Percentiles rank a stretch among this genome's conserved stretches.
Conservation (phyloP, 2,113 vertebrate genomes). For the Caretta caretta region DNA sequence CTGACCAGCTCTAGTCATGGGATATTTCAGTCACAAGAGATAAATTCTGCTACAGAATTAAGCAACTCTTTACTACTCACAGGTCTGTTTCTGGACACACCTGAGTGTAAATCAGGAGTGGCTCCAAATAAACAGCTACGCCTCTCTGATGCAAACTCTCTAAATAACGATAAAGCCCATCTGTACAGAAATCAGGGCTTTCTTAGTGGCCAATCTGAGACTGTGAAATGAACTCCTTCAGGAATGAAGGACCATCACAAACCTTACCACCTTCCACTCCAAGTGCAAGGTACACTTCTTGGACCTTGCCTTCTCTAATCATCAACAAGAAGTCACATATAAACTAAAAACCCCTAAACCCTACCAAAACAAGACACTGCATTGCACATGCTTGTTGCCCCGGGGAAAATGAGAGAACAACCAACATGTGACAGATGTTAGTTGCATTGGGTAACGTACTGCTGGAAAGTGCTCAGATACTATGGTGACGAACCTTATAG, state of each 20-base stretch:
- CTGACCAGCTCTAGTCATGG: background rate
- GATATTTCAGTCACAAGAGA: conserved; percentile 2
- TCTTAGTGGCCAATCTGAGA: background rate
- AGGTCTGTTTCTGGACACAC: background rate
- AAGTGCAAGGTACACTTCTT: background rate
- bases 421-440: background rate
- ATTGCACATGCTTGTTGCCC: background rate
- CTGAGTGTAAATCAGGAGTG: background rate
- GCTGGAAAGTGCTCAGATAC: background rate
- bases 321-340: background rate
- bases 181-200: background rate
- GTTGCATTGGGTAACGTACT: background rate
- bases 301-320: background rate
- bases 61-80: background rate
- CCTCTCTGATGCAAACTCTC: background rate
- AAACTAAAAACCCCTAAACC: background rate
- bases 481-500: background rate
- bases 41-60: background rate
- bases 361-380: background rate
- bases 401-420: background rate
- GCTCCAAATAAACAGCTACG: background rate
- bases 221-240: background rate
- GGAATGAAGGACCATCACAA: background rate
- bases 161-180: background rate
- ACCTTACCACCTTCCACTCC: background rate